Evolutionary conservation across 2,113 vertebrate species (phyloP).

Genomic region (Condylura cristata): DNA sequence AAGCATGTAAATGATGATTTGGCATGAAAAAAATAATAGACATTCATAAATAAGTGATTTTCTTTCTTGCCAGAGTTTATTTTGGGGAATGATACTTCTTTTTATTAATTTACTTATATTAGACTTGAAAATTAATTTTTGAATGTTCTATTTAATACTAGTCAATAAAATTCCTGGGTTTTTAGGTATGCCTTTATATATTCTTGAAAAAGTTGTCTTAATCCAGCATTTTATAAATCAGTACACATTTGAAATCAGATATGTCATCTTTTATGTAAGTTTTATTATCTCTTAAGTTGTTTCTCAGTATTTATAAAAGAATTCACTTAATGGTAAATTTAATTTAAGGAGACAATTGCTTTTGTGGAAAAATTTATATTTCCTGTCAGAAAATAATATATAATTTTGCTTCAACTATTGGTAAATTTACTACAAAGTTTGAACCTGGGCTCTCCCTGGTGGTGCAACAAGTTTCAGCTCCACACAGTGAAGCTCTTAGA

Average conservation of each 20-base stretch:
- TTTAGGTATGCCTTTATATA: background rate
- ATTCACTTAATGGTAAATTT: background rate
- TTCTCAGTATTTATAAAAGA: background rate
- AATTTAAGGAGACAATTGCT: background rate
- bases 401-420: background rate
- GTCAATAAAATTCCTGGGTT: background rate
- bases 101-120: background rate
- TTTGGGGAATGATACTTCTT: background rate
- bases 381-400: background rate
- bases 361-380: background rate
- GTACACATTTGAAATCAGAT: background rate
- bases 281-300: background rate
- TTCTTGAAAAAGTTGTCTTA: background rate
- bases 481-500: no score
- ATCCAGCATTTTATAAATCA: background rate
- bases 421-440: constrained; percentile 30
- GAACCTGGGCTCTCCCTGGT: no score
- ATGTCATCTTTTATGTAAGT: background rate
- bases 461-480: no score
- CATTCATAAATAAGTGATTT: background rate
- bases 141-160: background rate
- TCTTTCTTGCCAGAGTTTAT: background rate
- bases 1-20: background rate
- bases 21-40: background rate
- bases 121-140: constrained; percentile 22